Evolutionary conservation across 2,888 invertebrate genomes (phyloP).

Genomic region (Podotricha telesiphe): DNA sequence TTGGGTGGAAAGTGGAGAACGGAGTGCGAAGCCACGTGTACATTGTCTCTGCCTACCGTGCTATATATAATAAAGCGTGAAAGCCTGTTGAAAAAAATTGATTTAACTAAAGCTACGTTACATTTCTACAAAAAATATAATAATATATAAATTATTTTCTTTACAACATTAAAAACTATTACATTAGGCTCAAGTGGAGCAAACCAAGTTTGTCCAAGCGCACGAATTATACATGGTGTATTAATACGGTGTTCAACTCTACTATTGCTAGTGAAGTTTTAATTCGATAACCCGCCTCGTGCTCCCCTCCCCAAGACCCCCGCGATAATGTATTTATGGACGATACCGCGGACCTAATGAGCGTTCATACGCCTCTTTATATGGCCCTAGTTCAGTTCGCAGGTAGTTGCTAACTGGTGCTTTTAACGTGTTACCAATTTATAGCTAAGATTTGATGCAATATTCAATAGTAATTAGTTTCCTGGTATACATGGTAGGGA

Average conservation of each 20-base stretch:
- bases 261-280: slow-evolving; percentile 83
- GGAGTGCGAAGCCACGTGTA: too few species aligned
- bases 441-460: slow-evolving; percentile 35
- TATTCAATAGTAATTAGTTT: slow-evolving; percentile 25
- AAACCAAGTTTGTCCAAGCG: slow-evolving; percentile 73
- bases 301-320: slow-evolving; percentile 47
- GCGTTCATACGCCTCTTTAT: slow-evolving; percentile 77
- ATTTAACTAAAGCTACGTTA: too few species aligned
- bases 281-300: slow-evolving; percentile 76
- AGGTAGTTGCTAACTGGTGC: slow-evolving; percentile 47
- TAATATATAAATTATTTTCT: too few species aligned
- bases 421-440: slow-evolving; percentile 51
- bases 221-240: slow-evolving; percentile 82
- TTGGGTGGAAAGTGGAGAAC: too few species aligned
- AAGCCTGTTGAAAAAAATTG: too few species aligned
- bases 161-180: not conserved
- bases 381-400: slow-evolving; percentile 53
- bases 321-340: slow-evolving; percentile 82
- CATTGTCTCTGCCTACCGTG: too few species aligned
- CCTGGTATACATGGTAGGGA: not conserved
- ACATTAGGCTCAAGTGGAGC: slow-evolving; percentile 53
- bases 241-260: slow-evolving; percentile 83
- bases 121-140: too few species aligned
- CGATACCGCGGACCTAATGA: slow-evolving; percentile 82
- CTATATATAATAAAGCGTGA: too few species aligned